Evolutionary conservation across 92 coral and sea anemone genomes (phyloP), one percentile per base, ranked within the genome.

Genomic region (Muricea muricata): DNA sequence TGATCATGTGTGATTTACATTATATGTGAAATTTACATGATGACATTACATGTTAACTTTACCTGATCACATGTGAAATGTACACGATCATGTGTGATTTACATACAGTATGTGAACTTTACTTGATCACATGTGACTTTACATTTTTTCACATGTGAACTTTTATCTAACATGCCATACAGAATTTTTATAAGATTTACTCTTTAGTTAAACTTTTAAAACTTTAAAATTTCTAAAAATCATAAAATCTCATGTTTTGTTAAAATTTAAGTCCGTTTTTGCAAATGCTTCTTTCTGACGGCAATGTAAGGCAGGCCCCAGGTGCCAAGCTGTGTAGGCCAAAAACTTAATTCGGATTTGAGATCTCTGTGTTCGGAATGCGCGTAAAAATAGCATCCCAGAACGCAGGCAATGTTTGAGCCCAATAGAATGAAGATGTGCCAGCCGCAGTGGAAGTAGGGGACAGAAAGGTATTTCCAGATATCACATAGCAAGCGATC

Each of bases 401-500:
- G 84, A 4, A 96, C 99, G 29, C 99, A 96, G 23, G 97, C 99
- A 24, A 90, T 91, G 79, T 96, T 93, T 9, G 96, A 73, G 5
- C 98, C 95, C n/a, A 96, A 89, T 55, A 96, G 93, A 81, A 96
- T 96, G 13, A 96, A 73, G 50, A 96, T 83, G 34, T 96, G 99
- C 99, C 99, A 96, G 32, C 97, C 97, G 82, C 99, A 96, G 71
- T 96, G 99, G 1, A 96, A 82, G 50, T 93, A 96, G 0, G 99
- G 99, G 52, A 93, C 92, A 0, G 99, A 93, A 13, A 96, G 26
- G n/a, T 89, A 84, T 73, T 73, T 88, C 99, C 99, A 96, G 50
- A 90, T 72, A 34, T 90, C 96, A 75, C 99, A 96, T 74, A 96
- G 90, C 20, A 89, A 79, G 3, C 97, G 90, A 75, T 96, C 99